Evolutionary conservation across 2,797 vertebrate species (phyloP).

Genomic region (Orestias chungarensis): DNA sequence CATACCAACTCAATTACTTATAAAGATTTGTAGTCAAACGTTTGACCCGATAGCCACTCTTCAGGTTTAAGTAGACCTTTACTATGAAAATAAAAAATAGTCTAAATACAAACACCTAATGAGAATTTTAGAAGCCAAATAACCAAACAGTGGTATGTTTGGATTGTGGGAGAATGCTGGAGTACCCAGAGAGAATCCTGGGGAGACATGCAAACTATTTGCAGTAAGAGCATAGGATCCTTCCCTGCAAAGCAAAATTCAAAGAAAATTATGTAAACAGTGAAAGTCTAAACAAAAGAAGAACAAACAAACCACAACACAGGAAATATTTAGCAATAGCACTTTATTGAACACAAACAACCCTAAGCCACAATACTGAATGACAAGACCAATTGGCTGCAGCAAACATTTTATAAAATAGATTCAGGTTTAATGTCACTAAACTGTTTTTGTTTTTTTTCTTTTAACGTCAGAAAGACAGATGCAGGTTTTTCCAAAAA

Average conservation of each 20-base stretch:
- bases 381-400: slow-evolving; percentile 83
- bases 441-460: slow-evolving; percentile 74
- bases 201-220: too few relatives aligned
- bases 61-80: too few relatives aligned
- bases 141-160: too few relatives aligned
- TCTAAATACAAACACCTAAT: too few relatives aligned
- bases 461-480: slow-evolving; percentile 86
- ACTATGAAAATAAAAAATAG: too few relatives aligned
- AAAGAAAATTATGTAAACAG: too few relatives aligned
- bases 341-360: slow-evolving; percentile 92
- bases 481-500: slow-evolving; percentile 83
- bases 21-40: background rate
- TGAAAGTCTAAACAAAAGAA: background rate
- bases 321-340: slow-evolving; percentile 85
- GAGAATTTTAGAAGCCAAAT: too few relatives aligned
- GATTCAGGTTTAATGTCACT: slow-evolving; percentile 85
- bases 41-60: too few relatives aligned
- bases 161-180: too few relatives aligned
- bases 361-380: slow-evolving; percentile 89
- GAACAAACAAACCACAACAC: slow-evolving; percentile 30
- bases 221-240: too few relatives aligned
- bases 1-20: background rate
- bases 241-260: too few relatives aligned
- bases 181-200: too few relatives aligned
- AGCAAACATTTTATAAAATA: slow-evolving; percentile 87